Evolutionary conservation across 1,140 invertebrate genomes (phyloP).

Genomic region (Triops longicaudatus): DNA sequence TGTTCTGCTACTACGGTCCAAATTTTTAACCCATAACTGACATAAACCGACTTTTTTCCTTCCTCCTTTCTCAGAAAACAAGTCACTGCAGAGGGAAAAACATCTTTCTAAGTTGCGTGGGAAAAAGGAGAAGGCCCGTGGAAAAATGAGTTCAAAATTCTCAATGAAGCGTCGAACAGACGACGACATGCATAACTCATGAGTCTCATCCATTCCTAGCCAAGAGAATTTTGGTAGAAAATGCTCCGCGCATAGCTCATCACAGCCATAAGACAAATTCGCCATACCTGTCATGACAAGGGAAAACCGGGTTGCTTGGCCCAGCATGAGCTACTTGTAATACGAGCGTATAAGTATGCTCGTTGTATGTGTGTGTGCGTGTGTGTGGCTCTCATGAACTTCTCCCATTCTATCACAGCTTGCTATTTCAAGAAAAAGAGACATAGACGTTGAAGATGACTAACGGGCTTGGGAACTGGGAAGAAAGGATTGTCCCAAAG

Average conservation of each 20-base stretch:
- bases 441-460: background rate
- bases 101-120: background rate
- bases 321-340: constrained; percentile 4
- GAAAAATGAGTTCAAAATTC: background rate
- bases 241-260: background rate
- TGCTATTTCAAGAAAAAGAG: background rate
- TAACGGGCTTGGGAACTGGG: background rate
- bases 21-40: background rate
- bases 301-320: background rate
- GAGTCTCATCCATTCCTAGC: background rate
- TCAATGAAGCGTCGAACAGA: background rate
- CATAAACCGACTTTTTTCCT: background rate
- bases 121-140: background rate
- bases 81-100: background rate
- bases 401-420: constrained; percentile 2
- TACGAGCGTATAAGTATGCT: background rate
- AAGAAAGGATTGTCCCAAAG: background rate
- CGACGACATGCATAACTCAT: constrained; percentile 1
- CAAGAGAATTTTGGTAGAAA: background rate
- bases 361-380: background rate
- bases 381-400: background rate
- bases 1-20: no score
- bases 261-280: background rate
- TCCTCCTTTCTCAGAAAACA: background rate
- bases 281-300: background rate